These are phyloP conservation scores for Tenebrosternarchus preto DNA, from an alignment of 2,113 vertebrate species.

Conservation along the genomic window DNA sequence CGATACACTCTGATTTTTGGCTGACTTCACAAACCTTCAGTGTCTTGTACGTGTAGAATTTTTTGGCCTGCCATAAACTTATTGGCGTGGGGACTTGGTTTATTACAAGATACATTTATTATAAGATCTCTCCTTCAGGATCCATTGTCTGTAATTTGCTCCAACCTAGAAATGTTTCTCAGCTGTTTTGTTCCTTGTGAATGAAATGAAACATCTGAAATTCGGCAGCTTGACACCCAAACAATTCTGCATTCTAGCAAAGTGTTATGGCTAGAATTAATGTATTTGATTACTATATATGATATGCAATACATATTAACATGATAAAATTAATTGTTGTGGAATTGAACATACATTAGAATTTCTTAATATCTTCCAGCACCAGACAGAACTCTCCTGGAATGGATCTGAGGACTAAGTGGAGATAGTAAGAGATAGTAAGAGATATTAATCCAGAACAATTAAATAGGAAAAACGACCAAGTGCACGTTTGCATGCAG, in stretches of 20 bases:
- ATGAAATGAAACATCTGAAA: conserved; percentile 33
- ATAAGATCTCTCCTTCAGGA: conserved; percentile 42
- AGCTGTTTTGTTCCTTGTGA: conserved; percentile 31
- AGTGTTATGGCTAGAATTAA: not conserved
- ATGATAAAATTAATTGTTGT: too few relatives aligned
- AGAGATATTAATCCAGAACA: too few relatives aligned
- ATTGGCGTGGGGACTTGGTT: conserved; percentile 40
- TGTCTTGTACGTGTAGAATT: conserved; percentile 51
- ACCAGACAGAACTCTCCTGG: too few relatives aligned
- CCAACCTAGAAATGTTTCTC: conserved; percentile 28
- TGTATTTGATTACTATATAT: too few relatives aligned
- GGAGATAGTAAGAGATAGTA: too few relatives aligned
- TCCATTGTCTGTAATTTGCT: conserved; percentile 10
- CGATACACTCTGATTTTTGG: conserved; percentile 40
- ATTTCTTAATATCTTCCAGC: too few relatives aligned
- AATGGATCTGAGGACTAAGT: too few relatives aligned
- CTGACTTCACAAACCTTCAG: conserved; percentile 34
- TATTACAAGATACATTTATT: conserved; percentile 39
- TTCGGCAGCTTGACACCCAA: conserved; percentile 25
- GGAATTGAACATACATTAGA: too few relatives aligned
- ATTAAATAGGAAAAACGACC: too few relatives aligned
- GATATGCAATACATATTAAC: not conserved
- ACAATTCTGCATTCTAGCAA: not conserved
- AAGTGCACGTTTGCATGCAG: too few relatives aligned
- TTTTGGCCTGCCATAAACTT: conserved; percentile 39